Conservation (phyloP, 2,888 invertebrate species). For the Glaucopsyche alexis region DNA sequence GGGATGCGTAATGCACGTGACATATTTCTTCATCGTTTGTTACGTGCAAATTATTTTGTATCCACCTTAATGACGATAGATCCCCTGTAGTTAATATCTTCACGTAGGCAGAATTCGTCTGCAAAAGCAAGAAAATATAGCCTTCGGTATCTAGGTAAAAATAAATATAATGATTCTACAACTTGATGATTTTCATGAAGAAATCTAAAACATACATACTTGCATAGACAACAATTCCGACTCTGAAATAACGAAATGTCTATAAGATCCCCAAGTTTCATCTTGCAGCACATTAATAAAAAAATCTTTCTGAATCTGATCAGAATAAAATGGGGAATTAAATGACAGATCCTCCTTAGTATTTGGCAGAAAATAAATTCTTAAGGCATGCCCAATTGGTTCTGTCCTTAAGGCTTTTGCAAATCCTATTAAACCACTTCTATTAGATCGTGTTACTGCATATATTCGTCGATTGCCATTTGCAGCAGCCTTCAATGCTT, state of each 20-base stretch:
- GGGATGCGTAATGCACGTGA: constrained; percentile 94
- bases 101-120: constrained; percentile 96
- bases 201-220: neutral
- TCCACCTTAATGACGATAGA: constrained; percentile 95
- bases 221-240: neutral
- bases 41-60: constrained; percentile 84
- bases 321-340: neutral
- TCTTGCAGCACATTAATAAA: neutral
- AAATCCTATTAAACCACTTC: constrained; percentile 91
- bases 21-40: constrained; percentile 80
- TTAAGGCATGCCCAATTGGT: neutral
- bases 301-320: constrained; percentile 1
- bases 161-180: too few species aligned
- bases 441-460: constrained; percentile 84
- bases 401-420: constrained; percentile 62
- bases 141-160: too few species aligned
- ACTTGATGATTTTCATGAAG: too few species aligned
- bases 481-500: constrained; percentile 83
- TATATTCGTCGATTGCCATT: constrained; percentile 81
- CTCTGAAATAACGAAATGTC: neutral
- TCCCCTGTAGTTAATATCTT: constrained; percentile 97
- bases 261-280: neutral
- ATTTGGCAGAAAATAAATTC: neutral
- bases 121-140: constrained; percentile 48
- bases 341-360: neutral